Evolutionary conservation across 2,113 vertebrate genomes (phyloP).

Genomic region (Ailuropoda melanoleuca): DNA sequence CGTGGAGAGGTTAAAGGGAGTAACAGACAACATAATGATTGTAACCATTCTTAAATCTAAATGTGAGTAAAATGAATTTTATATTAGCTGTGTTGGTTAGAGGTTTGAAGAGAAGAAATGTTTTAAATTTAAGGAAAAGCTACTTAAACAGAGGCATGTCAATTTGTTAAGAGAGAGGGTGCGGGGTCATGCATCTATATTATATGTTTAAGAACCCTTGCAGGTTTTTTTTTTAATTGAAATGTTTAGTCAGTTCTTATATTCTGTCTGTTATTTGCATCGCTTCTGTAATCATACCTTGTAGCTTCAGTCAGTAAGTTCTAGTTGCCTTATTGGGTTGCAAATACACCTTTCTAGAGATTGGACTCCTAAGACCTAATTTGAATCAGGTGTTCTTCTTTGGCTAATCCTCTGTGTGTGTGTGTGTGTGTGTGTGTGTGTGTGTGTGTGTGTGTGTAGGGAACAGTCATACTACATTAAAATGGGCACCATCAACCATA

Average conservation of each 20-base stretch:
- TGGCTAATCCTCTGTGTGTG: neutral
- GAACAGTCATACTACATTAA: neutral
- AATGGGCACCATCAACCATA: neutral
- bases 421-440: neutral
- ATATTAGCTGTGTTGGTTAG: neutral
- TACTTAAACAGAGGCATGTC: neutral
- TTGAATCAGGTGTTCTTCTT: neutral
- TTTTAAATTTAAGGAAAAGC: neutral
- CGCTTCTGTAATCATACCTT: neutral
- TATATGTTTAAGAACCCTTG: neutral
- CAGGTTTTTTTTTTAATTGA: neutral
- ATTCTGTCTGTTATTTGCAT: neutral
- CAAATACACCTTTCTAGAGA: neutral
- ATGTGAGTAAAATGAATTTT: neutral
- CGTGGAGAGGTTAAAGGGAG: neutral
- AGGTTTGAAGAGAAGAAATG: neutral
- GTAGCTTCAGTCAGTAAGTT: neutral
- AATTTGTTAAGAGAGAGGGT: neutral
- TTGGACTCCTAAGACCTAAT: neutral
- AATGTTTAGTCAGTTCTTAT: neutral
- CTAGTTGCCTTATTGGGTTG: neutral
- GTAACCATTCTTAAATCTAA: neutral
- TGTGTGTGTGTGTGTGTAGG: neutral
- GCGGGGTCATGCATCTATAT: neutral
- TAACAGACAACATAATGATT: neutral